Evolutionary conservation across 2,797 vertebrate species (phyloP).

Genomic region (Acanthurus tractus): DNA sequence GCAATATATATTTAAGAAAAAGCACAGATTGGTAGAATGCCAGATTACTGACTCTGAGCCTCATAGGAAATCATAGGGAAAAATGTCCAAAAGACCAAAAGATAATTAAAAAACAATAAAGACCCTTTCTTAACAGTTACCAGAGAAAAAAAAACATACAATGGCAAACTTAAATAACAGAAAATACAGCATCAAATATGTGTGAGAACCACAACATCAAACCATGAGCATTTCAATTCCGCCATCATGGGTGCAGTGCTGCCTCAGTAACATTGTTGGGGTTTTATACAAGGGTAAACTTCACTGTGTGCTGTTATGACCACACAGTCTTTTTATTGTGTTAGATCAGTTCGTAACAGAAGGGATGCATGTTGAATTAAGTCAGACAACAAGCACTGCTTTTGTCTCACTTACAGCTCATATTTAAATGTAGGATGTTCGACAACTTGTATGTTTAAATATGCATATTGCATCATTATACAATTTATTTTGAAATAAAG

Average conservation of each 20-base stretch:
- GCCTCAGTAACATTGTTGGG: slow-evolving; percentile 1
- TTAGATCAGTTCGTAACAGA: slow-evolving; percentile 31
- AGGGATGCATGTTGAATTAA: slow-evolving; percentile 29
- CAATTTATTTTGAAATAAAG: slow-evolving; percentile 83
- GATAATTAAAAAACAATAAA: neutral
- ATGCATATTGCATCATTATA: slow-evolving; percentile 73
- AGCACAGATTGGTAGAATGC: neutral
- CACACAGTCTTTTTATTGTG: slow-evolving; percentile 13
- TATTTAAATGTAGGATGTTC: slow-evolving; percentile 42
- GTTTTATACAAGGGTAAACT: neutral
- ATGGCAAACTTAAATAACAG: neutral
- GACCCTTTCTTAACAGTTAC: neutral
- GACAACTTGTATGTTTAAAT: slow-evolving; percentile 53
- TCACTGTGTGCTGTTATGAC: neutral
- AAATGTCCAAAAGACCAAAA: neutral
- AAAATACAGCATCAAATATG: neutral
- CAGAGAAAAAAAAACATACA: neutral
- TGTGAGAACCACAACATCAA: neutral
- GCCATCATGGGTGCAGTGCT: neutral
- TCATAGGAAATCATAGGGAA: neutral
- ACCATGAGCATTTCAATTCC: neutral
- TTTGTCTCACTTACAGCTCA: slow-evolving; percentile 50
- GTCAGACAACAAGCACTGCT: slow-evolving; percentile 24
- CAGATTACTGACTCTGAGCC: neutral
- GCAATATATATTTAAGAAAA: neutral